phyloP scores from a whole-genome alignment of 2,797 vertebrate genomes.

The Mastacembelus armatus region DNA sequence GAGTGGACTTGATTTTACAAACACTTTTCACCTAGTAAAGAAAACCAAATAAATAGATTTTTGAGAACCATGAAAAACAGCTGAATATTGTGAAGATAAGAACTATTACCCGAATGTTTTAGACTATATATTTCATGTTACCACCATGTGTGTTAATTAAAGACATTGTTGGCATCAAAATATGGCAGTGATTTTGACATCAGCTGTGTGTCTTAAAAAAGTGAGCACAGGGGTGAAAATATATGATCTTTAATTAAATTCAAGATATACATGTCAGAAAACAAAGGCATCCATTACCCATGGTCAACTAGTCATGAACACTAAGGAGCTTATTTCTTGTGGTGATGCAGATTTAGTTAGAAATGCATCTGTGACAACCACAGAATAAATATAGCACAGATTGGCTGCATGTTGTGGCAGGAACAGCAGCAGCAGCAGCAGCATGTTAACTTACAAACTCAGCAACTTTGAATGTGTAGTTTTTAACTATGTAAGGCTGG shows the following conservation, averaged over 20 bases:
- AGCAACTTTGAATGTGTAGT: background rate
- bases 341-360: background rate
- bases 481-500: background rate
- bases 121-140: background rate
- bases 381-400: background rate
- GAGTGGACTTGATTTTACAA: background rate
- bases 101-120: background rate
- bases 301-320: background rate
- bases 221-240: too few species aligned
- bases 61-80: background rate
- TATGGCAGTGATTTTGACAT: too few species aligned
- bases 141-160: background rate
- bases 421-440: constrained; percentile 9
- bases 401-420: constrained; percentile 9
- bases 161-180: too few species aligned
- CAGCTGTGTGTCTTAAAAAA: too few species aligned
- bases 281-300: background rate
- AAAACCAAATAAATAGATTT: too few species aligned
- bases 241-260: too few species aligned
- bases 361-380: background rate
- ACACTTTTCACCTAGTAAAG: background rate
- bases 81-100: background rate
- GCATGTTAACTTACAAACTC: background rate
- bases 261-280: too few species aligned
- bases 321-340: background rate